Evolutionary conservation across 2,797 vertebrate genomes (phyloP).

Genomic region (Leptoclinus maculatus): DNA sequence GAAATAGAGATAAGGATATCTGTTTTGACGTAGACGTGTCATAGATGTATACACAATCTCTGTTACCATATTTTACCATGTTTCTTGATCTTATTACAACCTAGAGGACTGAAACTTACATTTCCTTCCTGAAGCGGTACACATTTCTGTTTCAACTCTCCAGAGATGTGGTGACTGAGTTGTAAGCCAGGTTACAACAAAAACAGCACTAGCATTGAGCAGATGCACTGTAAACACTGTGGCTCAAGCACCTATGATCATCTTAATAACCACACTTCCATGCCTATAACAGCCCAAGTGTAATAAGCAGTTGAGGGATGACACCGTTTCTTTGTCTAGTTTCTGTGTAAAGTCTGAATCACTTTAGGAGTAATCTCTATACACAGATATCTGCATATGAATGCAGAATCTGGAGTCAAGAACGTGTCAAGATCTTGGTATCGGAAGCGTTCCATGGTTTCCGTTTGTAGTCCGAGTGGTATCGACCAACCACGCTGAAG

Average conservation of each 20-base stretch:
- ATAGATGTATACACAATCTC: background rate
- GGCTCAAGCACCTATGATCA: background rate
- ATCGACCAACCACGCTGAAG: background rate
- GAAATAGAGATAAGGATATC: background rate
- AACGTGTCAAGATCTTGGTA: background rate
- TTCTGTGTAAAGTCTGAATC: background rate
- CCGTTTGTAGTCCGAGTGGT: background rate
- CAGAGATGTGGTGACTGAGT: background rate
- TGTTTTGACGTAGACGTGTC: background rate
- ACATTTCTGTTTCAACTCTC: background rate
- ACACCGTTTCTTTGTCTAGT: background rate
- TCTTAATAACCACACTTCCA: background rate
- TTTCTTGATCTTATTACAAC: background rate
- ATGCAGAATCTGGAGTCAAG: background rate
- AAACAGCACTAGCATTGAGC: background rate
- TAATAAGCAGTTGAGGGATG: constrained; percentile 1
- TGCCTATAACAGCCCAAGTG: background rate
- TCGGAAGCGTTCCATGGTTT: background rate
- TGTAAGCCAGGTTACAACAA: constrained; percentile 2
- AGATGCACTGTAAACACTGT: background rate
- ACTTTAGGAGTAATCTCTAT: background rate
- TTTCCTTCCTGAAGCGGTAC: background rate
- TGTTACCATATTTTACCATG: background rate
- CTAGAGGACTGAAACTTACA: background rate
- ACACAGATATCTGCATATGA: background rate